A percentile compares a stretch with the other conserved stretches of the same genome.
phyloP scores from a whole-genome alignment of 2,888 invertebrate genomes.

The Monopis laevigella region DNA sequence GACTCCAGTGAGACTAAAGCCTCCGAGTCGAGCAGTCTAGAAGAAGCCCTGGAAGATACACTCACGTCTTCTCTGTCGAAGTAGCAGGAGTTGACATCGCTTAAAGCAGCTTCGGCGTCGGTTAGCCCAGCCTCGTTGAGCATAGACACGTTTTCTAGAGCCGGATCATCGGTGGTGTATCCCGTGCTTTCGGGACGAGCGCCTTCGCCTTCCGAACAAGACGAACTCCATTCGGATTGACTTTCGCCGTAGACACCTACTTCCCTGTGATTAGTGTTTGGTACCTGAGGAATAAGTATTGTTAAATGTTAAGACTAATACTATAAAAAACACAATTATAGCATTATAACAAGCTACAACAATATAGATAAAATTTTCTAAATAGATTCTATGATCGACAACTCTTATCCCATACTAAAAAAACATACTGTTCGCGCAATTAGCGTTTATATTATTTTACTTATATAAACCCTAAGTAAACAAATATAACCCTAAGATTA shows the following conservation, averaged over 20 bases:
- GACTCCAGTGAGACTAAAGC: constrained; percentile 82
- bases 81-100: constrained; percentile 87
- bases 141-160: constrained; percentile 85
- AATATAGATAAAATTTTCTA: too few relatives aligned
- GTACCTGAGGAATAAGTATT: constrained; percentile 29
- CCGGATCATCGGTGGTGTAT: constrained; percentile 89
- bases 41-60: constrained; percentile 85
- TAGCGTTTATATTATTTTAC: too few relatives aligned
- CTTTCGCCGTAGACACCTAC: constrained; percentile 69
- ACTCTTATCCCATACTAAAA: too few relatives aligned
- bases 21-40: constrained; percentile 81
- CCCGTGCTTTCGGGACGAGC: constrained; percentile 77
- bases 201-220: constrained; percentile 63
- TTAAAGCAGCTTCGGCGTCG: constrained; percentile 87
- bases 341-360: too few relatives aligned
- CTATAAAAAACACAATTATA: too few relatives aligned
- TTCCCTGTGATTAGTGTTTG: constrained; percentile 50
- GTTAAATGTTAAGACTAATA: too few relatives aligned
- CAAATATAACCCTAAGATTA: too few relatives aligned
- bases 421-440: too few relatives aligned
- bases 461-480: too few relatives aligned
- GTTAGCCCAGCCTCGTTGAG: constrained; percentile 86
- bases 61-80: constrained; percentile 78
- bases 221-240: constrained; percentile 83
- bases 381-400: too few relatives aligned